Percentiles rank a stretch among this genome's conserved stretches.
phyloP scores from a whole-genome alignment of 2,888 invertebrate genomes.

The Endotricha flammealis region DNA sequence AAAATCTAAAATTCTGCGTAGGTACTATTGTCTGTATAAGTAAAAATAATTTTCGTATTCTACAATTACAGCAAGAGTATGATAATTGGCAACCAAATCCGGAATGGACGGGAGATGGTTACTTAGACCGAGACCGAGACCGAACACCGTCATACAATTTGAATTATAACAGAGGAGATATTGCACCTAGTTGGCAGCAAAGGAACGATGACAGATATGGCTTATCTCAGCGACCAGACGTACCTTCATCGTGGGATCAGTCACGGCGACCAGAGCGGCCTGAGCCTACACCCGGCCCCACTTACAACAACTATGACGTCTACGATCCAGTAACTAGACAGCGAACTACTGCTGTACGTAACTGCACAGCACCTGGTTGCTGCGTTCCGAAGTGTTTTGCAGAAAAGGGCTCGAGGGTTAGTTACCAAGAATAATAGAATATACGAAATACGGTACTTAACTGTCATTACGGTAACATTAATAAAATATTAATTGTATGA shows the following conservation, averaged over 20 bases:
- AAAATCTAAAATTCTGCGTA: too few relatives aligned
- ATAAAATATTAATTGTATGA: too few relatives aligned
- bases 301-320: conserved; percentile 41
- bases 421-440: too few relatives aligned
- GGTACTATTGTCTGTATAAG: too few relatives aligned
- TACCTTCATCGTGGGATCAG: conserved; percentile 17
- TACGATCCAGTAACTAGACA: conserved; percentile 60
- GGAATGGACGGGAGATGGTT: conserved; percentile 6
- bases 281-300: conserved; percentile 24
- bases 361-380: conserved; percentile 82
- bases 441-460: too few relatives aligned
- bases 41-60: too few relatives aligned
- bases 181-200: not conserved
- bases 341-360: conserved; percentile 67
- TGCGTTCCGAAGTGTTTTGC: conserved; percentile 93
- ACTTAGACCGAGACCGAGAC: conserved; percentile 1
- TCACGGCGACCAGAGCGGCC: conserved; percentile 25
- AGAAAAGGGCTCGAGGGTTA: conserved; percentile 89
- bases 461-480: too few relatives aligned
- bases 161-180: not conserved
- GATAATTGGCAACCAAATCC: conserved; percentile 20
- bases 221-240: conserved; percentile 30
- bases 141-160: not conserved
- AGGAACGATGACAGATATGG: conserved; percentile 20
- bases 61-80: conserved; percentile 38